Evolutionary conservation across 2,888 invertebrate genomes (phyloP).

Genomic region (Hetaerina titia): DNA sequence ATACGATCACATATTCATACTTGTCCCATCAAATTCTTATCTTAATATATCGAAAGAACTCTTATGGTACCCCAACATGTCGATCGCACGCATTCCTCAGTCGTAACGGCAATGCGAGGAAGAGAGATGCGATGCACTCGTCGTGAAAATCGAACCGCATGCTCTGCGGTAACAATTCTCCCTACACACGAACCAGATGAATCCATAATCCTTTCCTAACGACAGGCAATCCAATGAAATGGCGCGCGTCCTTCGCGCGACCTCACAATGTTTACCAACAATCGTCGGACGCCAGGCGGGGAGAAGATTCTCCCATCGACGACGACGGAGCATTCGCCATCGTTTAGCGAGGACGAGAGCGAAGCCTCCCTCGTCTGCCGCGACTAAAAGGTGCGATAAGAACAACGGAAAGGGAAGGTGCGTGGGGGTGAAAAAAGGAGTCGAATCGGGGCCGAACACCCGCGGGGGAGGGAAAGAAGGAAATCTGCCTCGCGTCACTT

Average conservation of each 20-base stretch:
- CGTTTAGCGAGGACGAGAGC: neutral
- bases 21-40: no score
- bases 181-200: neutral
- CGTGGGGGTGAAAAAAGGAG: neutral
- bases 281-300: neutral
- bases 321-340: neutral
- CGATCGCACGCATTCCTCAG: no score
- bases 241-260: conserved; percentile 37
- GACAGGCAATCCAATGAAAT: neutral
- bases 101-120: neutral
- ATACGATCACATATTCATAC: no score
- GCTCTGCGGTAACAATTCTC: neutral
- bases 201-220: conserved; percentile 19
- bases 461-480: neutral
- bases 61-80: no score
- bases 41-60: no score
- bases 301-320: neutral
- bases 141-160: neutral
- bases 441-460: neutral
- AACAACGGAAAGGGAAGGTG: neutral
- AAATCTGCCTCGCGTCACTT: conserved; percentile 30
- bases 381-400: neutral
- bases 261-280: conserved; percentile 58
- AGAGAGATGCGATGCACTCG: neutral
- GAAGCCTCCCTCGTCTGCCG: neutral